These are phyloP conservation scores for Lindbergichthys nudifrons DNA, from an alignment of 2,797 vertebrate species.

Conservation along the genomic window DNA sequence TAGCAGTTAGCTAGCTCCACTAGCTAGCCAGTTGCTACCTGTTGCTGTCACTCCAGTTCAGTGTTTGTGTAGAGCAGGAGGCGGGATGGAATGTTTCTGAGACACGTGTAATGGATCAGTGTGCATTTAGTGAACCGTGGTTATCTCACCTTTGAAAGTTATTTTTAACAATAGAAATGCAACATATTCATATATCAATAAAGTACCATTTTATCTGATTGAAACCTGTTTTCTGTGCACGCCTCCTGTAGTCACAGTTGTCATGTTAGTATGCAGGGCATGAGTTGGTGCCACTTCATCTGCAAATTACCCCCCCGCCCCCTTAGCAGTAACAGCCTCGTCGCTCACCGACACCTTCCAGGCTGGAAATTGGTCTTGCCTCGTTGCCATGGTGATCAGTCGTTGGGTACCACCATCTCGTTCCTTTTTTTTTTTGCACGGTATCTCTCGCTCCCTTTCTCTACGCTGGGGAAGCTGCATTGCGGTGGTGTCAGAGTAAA, in stretches of 20 bases:
- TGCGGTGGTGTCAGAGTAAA: constrained; percentile 47
- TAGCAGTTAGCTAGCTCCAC: no score
- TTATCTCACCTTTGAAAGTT: no score
- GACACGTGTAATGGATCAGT: background rate
- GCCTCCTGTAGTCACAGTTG: background rate
- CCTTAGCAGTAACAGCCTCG: constrained; percentile 26
- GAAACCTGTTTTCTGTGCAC: background rate
- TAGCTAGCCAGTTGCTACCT: background rate
- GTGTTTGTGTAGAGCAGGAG: background rate
- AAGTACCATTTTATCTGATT: background rate
- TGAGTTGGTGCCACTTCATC: constrained; percentile 45
- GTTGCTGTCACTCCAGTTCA: background rate
- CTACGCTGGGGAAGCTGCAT: constrained; percentile 53
- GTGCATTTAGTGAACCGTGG: background rate
- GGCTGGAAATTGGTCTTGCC: constrained; percentile 55
- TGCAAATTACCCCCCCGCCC: constrained; percentile 34
- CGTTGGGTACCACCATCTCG: constrained; percentile 34
- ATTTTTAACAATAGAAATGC: no score
- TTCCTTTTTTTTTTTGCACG: background rate
- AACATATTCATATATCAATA: background rate
- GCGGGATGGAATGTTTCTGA: background rate
- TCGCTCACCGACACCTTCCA: constrained; percentile 46
- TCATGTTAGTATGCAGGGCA: constrained; percentile 60
- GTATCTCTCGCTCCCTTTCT: background rate
- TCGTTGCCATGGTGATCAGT: constrained; percentile 72